A percentile compares a stretch with the other conserved stretches of the same genome.
phyloP scores from a whole-genome alignment of 2,888 invertebrate genomes.

The Gasteruption jaculator region DNA sequence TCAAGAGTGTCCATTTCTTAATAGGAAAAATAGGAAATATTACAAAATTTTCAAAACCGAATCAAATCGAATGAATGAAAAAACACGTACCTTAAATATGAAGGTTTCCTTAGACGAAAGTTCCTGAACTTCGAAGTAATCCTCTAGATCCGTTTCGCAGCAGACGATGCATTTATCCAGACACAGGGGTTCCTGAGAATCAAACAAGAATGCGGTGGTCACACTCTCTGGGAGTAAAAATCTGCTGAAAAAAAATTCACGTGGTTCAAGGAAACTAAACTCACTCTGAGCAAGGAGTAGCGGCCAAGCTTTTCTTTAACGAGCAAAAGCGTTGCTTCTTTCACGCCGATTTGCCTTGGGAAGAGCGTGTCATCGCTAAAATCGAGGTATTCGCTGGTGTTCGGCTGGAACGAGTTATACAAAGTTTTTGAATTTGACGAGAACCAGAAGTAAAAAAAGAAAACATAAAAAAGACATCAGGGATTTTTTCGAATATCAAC shows the following conservation, averaged over 20 bases:
- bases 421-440: slow-evolving; percentile 3
- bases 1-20: no score
- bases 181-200: slow-evolving; percentile 73
- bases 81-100: slow-evolving; percentile 77
- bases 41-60: background rate
- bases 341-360: slow-evolving; percentile 70
- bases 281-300: slow-evolving; percentile 73
- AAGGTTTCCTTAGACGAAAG: slow-evolving; percentile 88
- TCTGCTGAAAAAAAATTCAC: background rate
- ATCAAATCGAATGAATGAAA: background rate
- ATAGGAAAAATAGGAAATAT: slow-evolving; percentile 6
- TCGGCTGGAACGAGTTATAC: slow-evolving; percentile 60
- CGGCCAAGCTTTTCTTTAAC: slow-evolving; percentile 88
- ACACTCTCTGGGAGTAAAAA: slow-evolving; percentile 3
- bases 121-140: slow-evolving; percentile 94
- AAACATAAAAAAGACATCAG: background rate
- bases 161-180: slow-evolving; percentile 88
- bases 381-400: slow-evolving; percentile 64
- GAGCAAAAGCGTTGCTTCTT: slow-evolving; percentile 82
- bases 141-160: slow-evolving; percentile 85
- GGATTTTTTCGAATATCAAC: background rate
- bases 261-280: slow-evolving; percentile 23
- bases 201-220: no score
- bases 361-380: slow-evolving; percentile 64
- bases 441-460: background rate